A percentile compares a stretch with the other conserved stretches of the same genome.
These are phyloP conservation scores for Rhopalosiphum nymphaeae DNA, from an alignment of 2,888 invertebrate genomes.

Conservation along the genomic window DNA sequence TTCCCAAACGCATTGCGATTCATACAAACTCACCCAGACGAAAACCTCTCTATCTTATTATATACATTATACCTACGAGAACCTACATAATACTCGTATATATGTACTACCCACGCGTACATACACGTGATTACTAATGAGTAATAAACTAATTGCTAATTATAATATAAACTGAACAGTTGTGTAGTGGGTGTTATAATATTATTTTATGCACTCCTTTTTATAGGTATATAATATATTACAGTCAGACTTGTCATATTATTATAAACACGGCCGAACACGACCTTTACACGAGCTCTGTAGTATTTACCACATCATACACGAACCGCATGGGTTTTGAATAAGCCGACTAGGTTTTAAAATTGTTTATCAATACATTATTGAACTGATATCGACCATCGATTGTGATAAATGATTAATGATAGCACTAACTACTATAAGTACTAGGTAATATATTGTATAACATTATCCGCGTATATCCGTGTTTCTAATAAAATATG, in stretches of 20 bases:
- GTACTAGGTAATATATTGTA: background rate
- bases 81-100: background rate
- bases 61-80: background rate
- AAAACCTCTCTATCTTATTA: background rate
- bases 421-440: no score
- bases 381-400: background rate
- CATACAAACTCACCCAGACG: background rate
- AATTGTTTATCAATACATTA: background rate
- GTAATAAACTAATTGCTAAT: background rate
- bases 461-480: background rate
- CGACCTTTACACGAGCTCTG: background rate
- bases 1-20: background rate
- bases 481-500: background rate
- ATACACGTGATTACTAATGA: background rate
- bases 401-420: background rate
- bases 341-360: background rate
- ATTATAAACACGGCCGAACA: background rate
- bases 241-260: background rate
- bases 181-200: background rate
- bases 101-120: background rate
- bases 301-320: background rate
- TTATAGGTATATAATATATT: background rate
- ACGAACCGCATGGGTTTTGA: background rate
- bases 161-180: background rate
- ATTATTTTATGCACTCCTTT: background rate